Percentiles rank a stretch among this genome's conserved stretches.
phyloP scores from a whole-genome alignment of 2,797 vertebrate species.

The Pantherophis alleghaniensis region DNA sequence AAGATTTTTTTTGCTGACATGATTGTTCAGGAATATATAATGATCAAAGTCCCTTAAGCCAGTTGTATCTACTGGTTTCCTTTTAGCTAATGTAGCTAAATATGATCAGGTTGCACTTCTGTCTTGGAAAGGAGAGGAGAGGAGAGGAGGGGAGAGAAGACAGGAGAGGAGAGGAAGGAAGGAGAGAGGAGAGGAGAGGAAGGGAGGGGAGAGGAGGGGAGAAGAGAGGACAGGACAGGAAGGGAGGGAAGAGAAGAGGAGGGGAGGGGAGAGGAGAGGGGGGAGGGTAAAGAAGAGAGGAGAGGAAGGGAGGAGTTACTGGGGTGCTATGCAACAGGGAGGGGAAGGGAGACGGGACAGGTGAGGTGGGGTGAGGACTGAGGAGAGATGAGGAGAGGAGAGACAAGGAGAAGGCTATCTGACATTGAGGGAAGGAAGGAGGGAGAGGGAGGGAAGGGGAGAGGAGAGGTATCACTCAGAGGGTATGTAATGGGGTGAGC shows the following conservation, averaged over 20 bases:
- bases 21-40: background rate
- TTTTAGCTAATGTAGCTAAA: background rate
- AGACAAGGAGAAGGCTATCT: background rate
- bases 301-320: background rate
- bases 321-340: too few species aligned
- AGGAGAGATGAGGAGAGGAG: too few species aligned
- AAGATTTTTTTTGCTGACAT: background rate
- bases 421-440: background rate
- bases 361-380: too few species aligned
- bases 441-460: background rate
- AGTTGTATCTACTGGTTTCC: background rate
- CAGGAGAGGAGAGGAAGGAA: too few species aligned
- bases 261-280: background rate
- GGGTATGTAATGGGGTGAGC: background rate
- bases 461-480: background rate
- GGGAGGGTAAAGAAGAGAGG: background rate
- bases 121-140: background rate
- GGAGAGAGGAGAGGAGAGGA: background rate
- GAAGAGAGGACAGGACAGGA: fast-evolving
- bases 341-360: too few species aligned
- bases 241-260: background rate
- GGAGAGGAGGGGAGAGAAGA: fast-evolving
- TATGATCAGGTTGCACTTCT: background rate
- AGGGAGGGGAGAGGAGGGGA: background rate
- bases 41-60: background rate